phyloP scores from a whole-genome alignment of 2,113 vertebrate genomes.

The Epinephelus cyanopodus region DNA sequence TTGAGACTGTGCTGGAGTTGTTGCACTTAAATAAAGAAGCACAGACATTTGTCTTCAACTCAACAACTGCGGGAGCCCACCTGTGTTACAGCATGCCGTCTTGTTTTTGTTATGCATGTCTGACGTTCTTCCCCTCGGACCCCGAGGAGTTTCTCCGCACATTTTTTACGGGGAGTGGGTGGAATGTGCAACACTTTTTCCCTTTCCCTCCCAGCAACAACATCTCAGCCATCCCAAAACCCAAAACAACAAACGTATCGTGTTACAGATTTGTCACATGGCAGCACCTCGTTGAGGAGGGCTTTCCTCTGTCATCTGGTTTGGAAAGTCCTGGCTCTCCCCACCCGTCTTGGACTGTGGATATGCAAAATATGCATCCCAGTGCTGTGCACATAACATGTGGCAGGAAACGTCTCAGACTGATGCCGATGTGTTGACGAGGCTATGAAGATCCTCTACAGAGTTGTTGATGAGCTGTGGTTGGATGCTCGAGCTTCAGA shows the following conservation, averaged over 20 bases:
- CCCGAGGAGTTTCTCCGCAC: constrained; percentile 52
- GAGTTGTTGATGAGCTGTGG: constrained; percentile 17
- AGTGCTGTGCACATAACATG: constrained; percentile 29
- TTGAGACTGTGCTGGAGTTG: constrained; percentile 11
- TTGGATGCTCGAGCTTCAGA: constrained; percentile 9
- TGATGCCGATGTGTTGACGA: constrained; percentile 37
- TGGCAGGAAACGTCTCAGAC: constrained; percentile 46
- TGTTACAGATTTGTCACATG: constrained; percentile 63
- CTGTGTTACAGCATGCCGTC: constrained; percentile 58
- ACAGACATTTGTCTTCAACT: constrained; percentile 46
- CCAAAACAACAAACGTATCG: constrained; percentile 67
- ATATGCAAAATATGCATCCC: constrained; percentile 51
- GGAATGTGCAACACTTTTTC: constrained; percentile 47
- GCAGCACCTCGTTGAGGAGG: constrained; percentile 7
- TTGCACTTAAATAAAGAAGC: constrained; percentile 33
- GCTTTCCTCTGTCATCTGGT: constrained; percentile 47
- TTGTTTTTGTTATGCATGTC: constrained; percentile 56
- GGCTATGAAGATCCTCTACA: constrained; percentile 2
- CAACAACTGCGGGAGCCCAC: constrained; percentile 61
- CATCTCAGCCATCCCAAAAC: constrained; percentile 43
- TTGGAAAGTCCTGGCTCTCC: constrained; percentile 17
- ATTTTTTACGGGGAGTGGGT: constrained; percentile 53
- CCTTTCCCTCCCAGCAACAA: constrained; percentile 61
- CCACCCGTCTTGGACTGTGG: constrained; percentile 26
- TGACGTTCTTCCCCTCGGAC: constrained; percentile 57